Evolutionary conservation across 2,888 invertebrate genomes (phyloP).

Genomic region (Aricia artaxerxes): DNA sequence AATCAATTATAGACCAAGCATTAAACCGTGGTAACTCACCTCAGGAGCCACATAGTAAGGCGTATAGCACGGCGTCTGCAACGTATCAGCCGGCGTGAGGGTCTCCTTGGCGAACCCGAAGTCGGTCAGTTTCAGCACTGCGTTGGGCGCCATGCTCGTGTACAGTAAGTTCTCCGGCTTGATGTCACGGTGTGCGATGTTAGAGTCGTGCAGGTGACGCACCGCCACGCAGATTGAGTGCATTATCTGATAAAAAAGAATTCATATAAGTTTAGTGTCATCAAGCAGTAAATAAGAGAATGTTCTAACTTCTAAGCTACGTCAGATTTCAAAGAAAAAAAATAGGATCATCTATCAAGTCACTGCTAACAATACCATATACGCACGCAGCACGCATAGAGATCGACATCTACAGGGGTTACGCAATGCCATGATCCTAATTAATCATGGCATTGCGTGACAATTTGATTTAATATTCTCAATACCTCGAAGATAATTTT

Average conservation of each 20-base stretch:
- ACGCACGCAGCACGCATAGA: no score
- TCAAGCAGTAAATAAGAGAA: neutral
- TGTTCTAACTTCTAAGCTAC: neutral
- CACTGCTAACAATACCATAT: no score
- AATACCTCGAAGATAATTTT: no score
- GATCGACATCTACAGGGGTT: no score
- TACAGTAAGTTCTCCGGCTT: slow-evolving; percentile 99
- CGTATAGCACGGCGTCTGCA: slow-evolving; percentile 99
- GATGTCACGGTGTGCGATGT: slow-evolving; percentile 98
- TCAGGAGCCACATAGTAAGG: slow-evolving; percentile 96
- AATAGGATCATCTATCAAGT: no score
- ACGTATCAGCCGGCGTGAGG: slow-evolving; percentile 87
- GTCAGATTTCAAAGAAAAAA: no score
- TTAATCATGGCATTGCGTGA: no score
- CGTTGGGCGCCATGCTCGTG: slow-evolving; percentile 86
- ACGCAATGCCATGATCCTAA: no score
- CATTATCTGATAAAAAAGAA: slow-evolving; percentile 86
- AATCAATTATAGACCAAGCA: no score
- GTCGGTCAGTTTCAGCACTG: slow-evolving; percentile 97
- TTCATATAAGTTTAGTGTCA: neutral
- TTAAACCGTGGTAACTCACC: slow-evolving; percentile 43
- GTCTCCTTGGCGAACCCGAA: slow-evolving; percentile 99
- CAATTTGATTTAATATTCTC: no score
- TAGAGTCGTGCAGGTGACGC: slow-evolving; percentile 93
- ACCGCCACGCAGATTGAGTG: slow-evolving; percentile 97